Percentiles rank a stretch among this genome's conserved stretches.
Evolutionary conservation across 2,888 invertebrate genomes (phyloP).

Genomic region (Stenolophus ochropezus): DNA sequence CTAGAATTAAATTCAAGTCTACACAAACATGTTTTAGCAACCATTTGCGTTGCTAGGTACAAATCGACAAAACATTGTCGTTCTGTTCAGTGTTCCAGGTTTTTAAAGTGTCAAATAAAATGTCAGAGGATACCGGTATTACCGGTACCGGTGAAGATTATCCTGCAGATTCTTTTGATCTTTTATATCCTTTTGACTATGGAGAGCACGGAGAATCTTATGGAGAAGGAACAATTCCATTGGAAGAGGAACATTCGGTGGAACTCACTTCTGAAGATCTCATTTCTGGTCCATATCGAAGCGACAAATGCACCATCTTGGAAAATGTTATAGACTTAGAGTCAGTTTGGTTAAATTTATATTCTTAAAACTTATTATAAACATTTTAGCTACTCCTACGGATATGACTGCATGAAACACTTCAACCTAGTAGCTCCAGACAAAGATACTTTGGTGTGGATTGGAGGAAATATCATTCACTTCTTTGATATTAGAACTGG

Average conservation of each 20-base stretch:
- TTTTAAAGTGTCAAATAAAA: neutral
- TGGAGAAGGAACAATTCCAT: slow-evolving; percentile 7
- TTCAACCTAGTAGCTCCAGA: slow-evolving; percentile 89
- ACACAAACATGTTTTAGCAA: neutral
- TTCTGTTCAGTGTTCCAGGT: neutral
- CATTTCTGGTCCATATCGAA: slow-evolving; percentile 76
- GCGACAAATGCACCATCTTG: slow-evolving; percentile 76
- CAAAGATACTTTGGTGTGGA: slow-evolving; percentile 83
- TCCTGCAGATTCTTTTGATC: slow-evolving; percentile 13
- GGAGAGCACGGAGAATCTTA: slow-evolving; percentile 7
- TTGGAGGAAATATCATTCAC: slow-evolving; percentile 87
- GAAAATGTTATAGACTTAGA: slow-evolving; percentile 78
- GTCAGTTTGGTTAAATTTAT: slow-evolving; percentile 72
- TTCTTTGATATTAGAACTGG: slow-evolving; percentile 83
- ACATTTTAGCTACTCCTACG: slow-evolving; percentile 84
- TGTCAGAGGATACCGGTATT: slow-evolving; percentile 12
- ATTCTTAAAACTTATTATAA: neutral
- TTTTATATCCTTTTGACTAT: too few species aligned
- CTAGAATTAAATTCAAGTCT: too few species aligned
- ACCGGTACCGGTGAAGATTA: neutral
- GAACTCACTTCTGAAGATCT: slow-evolving; percentile 73
- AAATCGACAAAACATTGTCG: slow-evolving; percentile 9
- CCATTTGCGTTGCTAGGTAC: neutral
- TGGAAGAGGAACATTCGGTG: slow-evolving; percentile 52
- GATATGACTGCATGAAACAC: slow-evolving; percentile 87